Evolutionary conservation across 35 echinoderm and acorn worm genomes (phyloP).

Genomic region (Eucidaris tribuloides): DNA sequence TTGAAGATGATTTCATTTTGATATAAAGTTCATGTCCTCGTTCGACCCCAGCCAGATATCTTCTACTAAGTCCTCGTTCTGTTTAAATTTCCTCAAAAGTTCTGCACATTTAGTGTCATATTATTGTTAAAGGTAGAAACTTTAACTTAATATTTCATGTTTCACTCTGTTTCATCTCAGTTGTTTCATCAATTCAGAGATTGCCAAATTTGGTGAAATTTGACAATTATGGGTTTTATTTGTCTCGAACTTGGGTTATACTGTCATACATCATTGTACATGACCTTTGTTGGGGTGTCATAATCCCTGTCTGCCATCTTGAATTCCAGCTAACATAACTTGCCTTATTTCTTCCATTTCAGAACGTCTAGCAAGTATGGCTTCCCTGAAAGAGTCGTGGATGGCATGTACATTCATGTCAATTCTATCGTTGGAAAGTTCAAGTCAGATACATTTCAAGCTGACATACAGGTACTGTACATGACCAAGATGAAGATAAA

Average conservation of each 20-base stretch:
- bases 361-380: constrained; percentile 89
- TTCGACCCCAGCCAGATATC: too few species aligned
- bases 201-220: background rate
- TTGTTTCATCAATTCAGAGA: background rate
- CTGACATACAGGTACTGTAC: constrained; percentile 77
- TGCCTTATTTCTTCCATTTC: background rate
- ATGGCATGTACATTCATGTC: constrained; percentile 92
- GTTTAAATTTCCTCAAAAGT: too few species aligned
- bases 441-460: constrained; percentile 86
- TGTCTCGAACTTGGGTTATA: background rate
- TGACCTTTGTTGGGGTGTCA: background rate
- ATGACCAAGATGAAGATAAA: background rate
- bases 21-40: too few species aligned
- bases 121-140: too few species aligned
- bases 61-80: too few species aligned
- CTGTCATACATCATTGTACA: background rate
- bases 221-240: background rate
- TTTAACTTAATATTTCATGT: too few species aligned
- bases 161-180: background rate
- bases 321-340: background rate
- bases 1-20: too few species aligned
- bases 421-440: constrained; percentile 86
- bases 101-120: too few species aligned
- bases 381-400: constrained; percentile 85
- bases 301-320: background rate